phyloP scores from a whole-genome alignment of 2,797 vertebrate species.

The Emydoidea blandingii region DNA sequence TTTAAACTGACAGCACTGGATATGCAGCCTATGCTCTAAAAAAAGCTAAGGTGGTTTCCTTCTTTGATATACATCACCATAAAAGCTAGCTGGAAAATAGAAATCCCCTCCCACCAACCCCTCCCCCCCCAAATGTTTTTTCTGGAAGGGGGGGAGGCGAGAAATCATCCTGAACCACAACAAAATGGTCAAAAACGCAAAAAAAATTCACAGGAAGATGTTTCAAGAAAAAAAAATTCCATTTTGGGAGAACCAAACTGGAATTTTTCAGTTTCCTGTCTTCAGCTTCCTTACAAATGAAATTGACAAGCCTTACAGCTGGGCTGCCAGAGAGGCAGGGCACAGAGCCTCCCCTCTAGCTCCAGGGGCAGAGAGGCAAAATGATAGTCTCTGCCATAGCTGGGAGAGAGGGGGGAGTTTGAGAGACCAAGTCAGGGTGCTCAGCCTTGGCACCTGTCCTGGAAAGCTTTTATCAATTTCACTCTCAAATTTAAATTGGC shows the following conservation, averaged over 20 bases:
- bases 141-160: accelerated
- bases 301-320: background rate
- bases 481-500: too few relatives aligned
- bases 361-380: background rate
- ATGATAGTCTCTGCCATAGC: background rate
- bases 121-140: background rate
- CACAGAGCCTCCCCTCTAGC: background rate
- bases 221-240: too few relatives aligned
- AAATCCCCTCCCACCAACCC: background rate
- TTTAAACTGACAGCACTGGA: background rate
- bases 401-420: too few relatives aligned
- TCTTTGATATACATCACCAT: background rate
- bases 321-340: background rate
- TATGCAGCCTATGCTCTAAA: background rate
- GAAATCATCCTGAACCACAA: too few relatives aligned
- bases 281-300: too few relatives aligned
- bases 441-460: background rate
- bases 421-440: background rate
- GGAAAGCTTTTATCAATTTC: background rate
- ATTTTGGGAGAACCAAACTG: too few relatives aligned
- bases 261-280: too few relatives aligned
- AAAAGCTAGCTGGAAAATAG: background rate
- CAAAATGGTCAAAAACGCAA: too few relatives aligned
- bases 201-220: too few relatives aligned
- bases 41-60: background rate